A percentile compares a stretch with the other conserved stretches of the same genome.
Evolutionary conservation across 2,113 vertebrate genomes (phyloP).

Genomic region (Otolemur garnettii): DNA sequence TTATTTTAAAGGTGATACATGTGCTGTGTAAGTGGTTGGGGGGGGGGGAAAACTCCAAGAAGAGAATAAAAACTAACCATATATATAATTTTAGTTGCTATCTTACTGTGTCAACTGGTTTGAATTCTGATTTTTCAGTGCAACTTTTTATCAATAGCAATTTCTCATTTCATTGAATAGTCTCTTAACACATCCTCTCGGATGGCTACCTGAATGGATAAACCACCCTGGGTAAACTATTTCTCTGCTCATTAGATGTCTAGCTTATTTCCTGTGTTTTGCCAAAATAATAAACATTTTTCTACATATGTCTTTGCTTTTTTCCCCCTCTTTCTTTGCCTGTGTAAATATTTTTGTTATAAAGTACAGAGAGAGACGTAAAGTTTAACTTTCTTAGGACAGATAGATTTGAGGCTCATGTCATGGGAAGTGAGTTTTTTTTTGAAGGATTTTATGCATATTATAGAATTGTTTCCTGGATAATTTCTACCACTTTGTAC

Average conservation of each 20-base stretch:
- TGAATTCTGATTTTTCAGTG: not conserved
- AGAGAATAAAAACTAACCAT: not conserved
- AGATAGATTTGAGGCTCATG: constrained; percentile 3
- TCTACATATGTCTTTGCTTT: constrained; percentile 52
- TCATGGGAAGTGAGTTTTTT: not conserved
- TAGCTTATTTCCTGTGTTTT: constrained; percentile 66
- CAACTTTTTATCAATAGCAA: not conserved
- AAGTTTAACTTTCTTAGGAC: constrained; percentile 66
- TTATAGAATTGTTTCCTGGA: constrained; percentile 48
- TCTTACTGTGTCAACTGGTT: not conserved
- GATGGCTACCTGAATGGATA: not conserved
- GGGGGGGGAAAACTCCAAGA: not conserved
- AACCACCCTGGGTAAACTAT: not conserved
- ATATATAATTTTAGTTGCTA: not conserved
- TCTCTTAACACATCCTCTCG: not conserved
- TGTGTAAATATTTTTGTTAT: constrained; percentile 75
- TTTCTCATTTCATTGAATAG: not conserved
- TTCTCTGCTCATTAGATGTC: not conserved
- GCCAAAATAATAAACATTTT: constrained; percentile 71
- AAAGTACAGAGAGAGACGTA: constrained; percentile 47
- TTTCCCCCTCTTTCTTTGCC: not conserved
- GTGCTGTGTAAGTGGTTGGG: not conserved
- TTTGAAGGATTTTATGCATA: constrained; percentile 40
- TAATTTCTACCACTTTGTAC: constrained; percentile 49
- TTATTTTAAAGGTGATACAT: not conserved